These are phyloP conservation scores for Luperina nickerlii DNA, from an alignment of 2,888 invertebrate species.

Conservation along the genomic window DNA sequence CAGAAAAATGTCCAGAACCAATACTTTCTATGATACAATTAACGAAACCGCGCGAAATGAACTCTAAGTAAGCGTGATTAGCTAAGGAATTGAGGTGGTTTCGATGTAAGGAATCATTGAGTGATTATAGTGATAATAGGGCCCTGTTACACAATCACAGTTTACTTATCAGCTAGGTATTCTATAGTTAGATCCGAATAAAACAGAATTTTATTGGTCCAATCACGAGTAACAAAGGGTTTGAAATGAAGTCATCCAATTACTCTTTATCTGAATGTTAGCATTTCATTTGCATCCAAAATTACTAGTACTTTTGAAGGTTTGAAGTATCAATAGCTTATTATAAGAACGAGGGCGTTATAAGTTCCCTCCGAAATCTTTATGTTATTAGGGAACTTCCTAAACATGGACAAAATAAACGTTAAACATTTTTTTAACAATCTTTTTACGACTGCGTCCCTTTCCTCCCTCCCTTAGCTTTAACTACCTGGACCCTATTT, in stretches of 20 bases:
- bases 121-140: background rate
- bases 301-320: background rate
- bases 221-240: conserved; percentile 42
- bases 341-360: conserved; percentile 20
- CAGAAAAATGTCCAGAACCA: background rate
- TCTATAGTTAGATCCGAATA: conserved; percentile 16
- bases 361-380: conserved; percentile 12
- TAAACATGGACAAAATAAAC: conserved; percentile 47
- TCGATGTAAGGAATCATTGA: background rate
- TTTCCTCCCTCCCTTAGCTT: conserved; percentile 51
- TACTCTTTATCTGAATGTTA: conserved; percentile 26
- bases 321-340: conserved; percentile 10
- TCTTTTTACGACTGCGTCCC: conserved; percentile 46
- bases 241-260: conserved; percentile 45
- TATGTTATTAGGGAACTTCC: conserved; percentile 43
- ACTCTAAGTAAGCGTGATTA: background rate
- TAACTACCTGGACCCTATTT: conserved; percentile 53
- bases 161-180: conserved; percentile 3
- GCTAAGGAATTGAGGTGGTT: background rate
- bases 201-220: conserved; percentile 46
- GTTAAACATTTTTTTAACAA: conserved; percentile 51
- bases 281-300: conserved; percentile 31
- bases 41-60: background rate
- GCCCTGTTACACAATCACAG: conserved; percentile 17
- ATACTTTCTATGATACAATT: background rate